phyloP scores from a whole-genome alignment of 2,797 vertebrate genomes.

The Alca torda region DNA sequence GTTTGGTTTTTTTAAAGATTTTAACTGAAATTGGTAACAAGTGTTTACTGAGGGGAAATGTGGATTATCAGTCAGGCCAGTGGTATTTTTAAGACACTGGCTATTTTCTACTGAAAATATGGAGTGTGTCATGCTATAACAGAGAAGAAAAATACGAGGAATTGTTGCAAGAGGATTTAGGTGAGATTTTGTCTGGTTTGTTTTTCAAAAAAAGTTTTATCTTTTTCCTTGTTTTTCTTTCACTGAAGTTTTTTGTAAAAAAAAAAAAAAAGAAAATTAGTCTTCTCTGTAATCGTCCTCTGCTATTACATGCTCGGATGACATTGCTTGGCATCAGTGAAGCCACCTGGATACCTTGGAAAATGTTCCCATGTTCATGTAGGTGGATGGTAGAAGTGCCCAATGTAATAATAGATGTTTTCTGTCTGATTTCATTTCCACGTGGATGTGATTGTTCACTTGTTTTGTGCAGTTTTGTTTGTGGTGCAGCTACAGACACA shows the following conservation, averaged over 20 bases:
- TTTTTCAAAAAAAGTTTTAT: neutral
- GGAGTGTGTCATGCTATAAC: neutral
- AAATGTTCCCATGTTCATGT: neutral
- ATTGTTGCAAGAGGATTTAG: neutral
- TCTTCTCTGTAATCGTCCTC: neutral
- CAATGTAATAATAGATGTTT: neutral
- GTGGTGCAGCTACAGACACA: neutral
- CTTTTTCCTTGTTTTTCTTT: neutral
- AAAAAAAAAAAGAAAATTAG: neutral
- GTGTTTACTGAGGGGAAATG: neutral
- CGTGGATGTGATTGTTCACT: neutral
- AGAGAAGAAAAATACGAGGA: neutral
- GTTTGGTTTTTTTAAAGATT: neutral
- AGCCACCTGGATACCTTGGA: neutral
- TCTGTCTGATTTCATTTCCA: neutral
- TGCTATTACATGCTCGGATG: neutral
- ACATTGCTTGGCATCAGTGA: neutral
- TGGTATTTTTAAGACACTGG: neutral
- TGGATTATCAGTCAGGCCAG: neutral
- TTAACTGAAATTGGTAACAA: neutral
- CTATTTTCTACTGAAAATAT: neutral
- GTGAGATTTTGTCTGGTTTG: neutral
- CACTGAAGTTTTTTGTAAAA: neutral
- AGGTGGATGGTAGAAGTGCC: neutral
- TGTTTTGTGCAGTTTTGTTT: neutral